These are phyloP conservation scores for Mylabris phalerata DNA, from an alignment of 1,140 invertebrate species.

Conservation along the genomic window DNA sequence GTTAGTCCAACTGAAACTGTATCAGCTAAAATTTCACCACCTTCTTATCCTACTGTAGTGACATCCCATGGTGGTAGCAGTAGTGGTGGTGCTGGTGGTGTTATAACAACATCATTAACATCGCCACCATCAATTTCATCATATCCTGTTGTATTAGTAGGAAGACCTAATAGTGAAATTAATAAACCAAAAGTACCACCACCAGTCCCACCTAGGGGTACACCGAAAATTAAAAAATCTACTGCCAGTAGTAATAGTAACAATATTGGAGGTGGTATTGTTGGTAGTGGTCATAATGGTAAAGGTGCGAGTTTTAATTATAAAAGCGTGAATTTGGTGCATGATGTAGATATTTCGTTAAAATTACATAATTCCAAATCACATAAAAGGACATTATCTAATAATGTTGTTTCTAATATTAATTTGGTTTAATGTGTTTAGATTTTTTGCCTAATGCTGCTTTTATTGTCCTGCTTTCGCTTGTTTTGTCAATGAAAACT, in stretches of 20 bases:
- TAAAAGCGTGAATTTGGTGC: background rate
- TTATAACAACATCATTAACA: constrained; percentile 45
- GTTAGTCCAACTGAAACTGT: constrained; percentile 28
- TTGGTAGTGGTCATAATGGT: constrained; percentile 37
- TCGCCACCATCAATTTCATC: constrained; percentile 47
- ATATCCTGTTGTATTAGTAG: constrained; percentile 46
- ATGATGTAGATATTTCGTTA: constrained; percentile 11
- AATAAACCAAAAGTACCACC: constrained; percentile 65
- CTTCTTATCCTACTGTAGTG: constrained; percentile 41
- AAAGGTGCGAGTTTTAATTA: constrained; percentile 35
- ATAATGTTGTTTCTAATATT: too few species aligned
- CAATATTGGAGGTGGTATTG: too few species aligned
- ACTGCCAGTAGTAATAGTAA: too few species aligned
- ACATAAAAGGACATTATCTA: too few species aligned
- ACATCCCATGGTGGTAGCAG: constrained; percentile 20
- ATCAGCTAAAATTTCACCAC: constrained; percentile 28
- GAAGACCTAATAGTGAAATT: constrained; percentile 38
- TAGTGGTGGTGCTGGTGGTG: too few species aligned
- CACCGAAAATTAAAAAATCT: constrained; percentile 52
- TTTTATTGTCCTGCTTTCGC: background rate
- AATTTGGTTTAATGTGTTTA: background rate
- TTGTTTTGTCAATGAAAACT: background rate
- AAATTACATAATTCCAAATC: too few species aligned
- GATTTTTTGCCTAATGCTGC: background rate
- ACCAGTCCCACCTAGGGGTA: constrained; percentile 74